Evolutionary conservation across 2,888 invertebrate species (phyloP), one percentile per base, ranked within the genome.

Genomic region (Pyrocoelia pectoralis): DNA sequence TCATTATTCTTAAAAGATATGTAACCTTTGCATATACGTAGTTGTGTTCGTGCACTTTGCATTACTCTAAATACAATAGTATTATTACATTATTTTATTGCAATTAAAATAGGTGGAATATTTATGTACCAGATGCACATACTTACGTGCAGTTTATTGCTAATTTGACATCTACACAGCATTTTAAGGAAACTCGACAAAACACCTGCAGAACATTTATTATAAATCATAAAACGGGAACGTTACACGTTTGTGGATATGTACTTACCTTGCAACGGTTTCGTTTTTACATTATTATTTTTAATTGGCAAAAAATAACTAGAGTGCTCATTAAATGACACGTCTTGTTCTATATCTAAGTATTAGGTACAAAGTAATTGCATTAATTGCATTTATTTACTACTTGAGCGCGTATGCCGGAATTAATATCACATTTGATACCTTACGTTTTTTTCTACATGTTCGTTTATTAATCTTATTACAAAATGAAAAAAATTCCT

Each of bases 221-320:
- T 61, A 61, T 61, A 61, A 61, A 61, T 61, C 56, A 61, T 56
- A 56, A 55, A 61, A 56, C 61, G 56, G 41, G 61, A 61, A 46
- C 56, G 43, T 51, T 46, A 52, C 56, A 61, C 41, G 54, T 60
- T 48, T 50, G 60, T 55, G 49, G 13, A 17, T 28, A 33, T 49
- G 41, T 60, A n/a, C n/a, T n/a, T n/a, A n/a, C 24, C 4, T 5
- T 18, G 54, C 60, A 50, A 55, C 33, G 28, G 49, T 60, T 54
- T 60, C 54, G 38, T 54, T 54, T 60, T 60, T 41, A 60, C 18
- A 38, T 19, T 55, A 49, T 60, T 60, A 60, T 18, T 19, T 28
- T 33, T 60, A 60, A 60, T 60, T 60, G 60, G 60, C 41, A 29
- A 55, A 60, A 60, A 41, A 52, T 58, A 53, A 24, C 29, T 29